These are phyloP conservation scores for Micromussa lordhowensis DNA, from an alignment of 92 coral and sea anemone genomes.

Conservation along the genomic window DNA sequence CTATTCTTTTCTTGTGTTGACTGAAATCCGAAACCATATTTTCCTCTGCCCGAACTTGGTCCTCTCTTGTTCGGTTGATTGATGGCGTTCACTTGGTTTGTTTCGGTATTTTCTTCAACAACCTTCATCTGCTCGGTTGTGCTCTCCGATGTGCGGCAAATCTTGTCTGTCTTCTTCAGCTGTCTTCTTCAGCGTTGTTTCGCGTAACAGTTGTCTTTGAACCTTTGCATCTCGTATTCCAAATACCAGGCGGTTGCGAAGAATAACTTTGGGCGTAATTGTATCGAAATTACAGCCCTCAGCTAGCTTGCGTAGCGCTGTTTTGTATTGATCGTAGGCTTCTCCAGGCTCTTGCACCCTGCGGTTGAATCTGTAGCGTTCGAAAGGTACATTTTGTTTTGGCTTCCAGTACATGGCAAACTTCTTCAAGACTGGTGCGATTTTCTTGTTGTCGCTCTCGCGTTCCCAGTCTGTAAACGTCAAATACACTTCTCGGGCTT, in stretches of 20 bases:
- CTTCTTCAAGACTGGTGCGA: no score
- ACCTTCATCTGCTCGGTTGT: background rate
- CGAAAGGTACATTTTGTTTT: no score
- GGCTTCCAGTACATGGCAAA: no score
- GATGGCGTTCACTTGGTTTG: no score
- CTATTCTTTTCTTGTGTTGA: no score
- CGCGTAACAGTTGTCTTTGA: slow-evolving; percentile 56
- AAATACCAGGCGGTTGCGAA: slow-evolving; percentile 54
- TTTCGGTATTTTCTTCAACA: no score
- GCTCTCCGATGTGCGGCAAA: slow-evolving; percentile 62
- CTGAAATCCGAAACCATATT: no score
- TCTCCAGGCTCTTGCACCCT: slow-evolving; percentile 58
- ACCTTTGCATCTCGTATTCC: slow-evolving; percentile 59
- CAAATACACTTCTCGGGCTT: slow-evolving; percentile 3
- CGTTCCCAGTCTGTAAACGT: background rate
- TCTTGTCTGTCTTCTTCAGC: slow-evolving; percentile 39
- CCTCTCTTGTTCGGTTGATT: no score
- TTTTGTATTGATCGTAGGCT: slow-evolving; percentile 66
- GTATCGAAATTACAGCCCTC: slow-evolving; percentile 59
- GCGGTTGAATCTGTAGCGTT: background rate
- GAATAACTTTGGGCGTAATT: slow-evolving; percentile 59
- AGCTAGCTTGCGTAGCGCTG: slow-evolving; percentile 59
- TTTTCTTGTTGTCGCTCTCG: background rate
- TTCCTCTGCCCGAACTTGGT: no score
- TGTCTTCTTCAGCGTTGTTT: slow-evolving; percentile 18